These are phyloP conservation scores for Chesias legatella DNA, from an alignment of 2,888 invertebrate genomes.

Conservation along the genomic window DNA sequence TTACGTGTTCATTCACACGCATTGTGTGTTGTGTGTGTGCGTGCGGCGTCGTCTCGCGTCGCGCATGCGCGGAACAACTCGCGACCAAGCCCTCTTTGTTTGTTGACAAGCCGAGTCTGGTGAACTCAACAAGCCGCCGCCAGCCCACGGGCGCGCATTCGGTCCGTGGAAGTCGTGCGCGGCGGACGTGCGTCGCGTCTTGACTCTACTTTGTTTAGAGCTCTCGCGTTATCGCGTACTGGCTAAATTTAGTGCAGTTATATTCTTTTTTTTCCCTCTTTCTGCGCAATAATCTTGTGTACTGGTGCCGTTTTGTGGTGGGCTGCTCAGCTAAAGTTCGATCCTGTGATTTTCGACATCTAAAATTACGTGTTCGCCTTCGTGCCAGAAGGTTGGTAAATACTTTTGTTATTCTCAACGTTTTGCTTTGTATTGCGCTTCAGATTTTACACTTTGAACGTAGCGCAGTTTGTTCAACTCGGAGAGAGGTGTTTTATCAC, in stretches of 20 bases:
- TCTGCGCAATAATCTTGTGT: slow-evolving; percentile 56
- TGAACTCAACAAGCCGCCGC: slow-evolving; percentile 48
- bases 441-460: slow-evolving; percentile 9
- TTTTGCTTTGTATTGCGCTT: slow-evolving; percentile 36
- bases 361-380: slow-evolving; percentile 62
- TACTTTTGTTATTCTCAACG: slow-evolving; percentile 43
- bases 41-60: slow-evolving; percentile 58
- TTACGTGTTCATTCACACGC: slow-evolving; percentile 73
- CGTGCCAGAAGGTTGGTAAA: slow-evolving; percentile 63
- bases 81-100: slow-evolving; percentile 72
- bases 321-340: slow-evolving; percentile 38
- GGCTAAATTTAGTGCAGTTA: slow-evolving; percentile 67
- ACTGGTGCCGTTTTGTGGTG: slow-evolving; percentile 55
- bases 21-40: slow-evolving; percentile 54
- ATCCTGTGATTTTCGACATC: slow-evolving; percentile 52
- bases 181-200: slow-evolving; percentile 41
- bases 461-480: slow-evolving; percentile 5
- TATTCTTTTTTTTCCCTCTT: slow-evolving; percentile 40
- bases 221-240: slow-evolving; percentile 54
- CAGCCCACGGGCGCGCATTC: slow-evolving; percentile 40
- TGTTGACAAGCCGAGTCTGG: slow-evolving; percentile 70
- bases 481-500: slow-evolving; percentile 12
- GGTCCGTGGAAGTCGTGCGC: slow-evolving; percentile 47
- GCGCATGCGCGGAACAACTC: slow-evolving; percentile 61
- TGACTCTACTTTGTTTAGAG: slow-evolving; percentile 42